Conservation (phyloP, 2,888 invertebrate genomes). For the Allophyes oxyacanthae region DNA sequence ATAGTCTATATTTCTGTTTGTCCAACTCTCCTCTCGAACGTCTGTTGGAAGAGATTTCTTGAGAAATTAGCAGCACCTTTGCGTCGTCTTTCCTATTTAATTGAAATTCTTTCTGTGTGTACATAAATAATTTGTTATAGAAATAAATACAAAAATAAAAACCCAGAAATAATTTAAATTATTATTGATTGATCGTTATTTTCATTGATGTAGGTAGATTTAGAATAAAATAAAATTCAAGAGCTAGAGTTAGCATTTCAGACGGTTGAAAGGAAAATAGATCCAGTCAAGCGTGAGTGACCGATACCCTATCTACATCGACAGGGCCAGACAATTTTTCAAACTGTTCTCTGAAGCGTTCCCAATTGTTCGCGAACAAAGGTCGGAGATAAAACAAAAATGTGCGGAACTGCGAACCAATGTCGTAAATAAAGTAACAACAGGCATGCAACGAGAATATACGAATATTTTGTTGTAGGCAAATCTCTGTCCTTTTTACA, state of each 20-base stretch:
- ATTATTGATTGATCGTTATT: too few relatives aligned
- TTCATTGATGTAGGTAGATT: too few relatives aligned
- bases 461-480: neutral
- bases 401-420: neutral
- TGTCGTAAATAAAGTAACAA: conserved; percentile 1
- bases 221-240: neutral
- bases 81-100: too few relatives aligned
- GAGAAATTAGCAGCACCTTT: too few relatives aligned
- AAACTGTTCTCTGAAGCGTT: neutral
- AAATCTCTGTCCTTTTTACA: too few relatives aligned
- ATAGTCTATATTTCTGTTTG: too few relatives aligned
- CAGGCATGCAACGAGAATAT: neutral
- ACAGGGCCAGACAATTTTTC: conserved; percentile 1
- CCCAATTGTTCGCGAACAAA: neutral
- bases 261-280: conserved; percentile 1
- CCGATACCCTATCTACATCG: neutral
- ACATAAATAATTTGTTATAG: too few relatives aligned
- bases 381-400: conserved; percentile 1
- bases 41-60: too few relatives aligned
- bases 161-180: too few relatives aligned
- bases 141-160: too few relatives aligned
- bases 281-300: neutral
- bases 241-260: neutral
- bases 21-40: too few relatives aligned
- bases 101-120: too few relatives aligned